A percentile compares a stretch with the other conserved stretches of the same genome.
phyloP scores from a whole-genome alignment of 2,113 vertebrate genomes.

The Hiodon tergisus region DNA sequence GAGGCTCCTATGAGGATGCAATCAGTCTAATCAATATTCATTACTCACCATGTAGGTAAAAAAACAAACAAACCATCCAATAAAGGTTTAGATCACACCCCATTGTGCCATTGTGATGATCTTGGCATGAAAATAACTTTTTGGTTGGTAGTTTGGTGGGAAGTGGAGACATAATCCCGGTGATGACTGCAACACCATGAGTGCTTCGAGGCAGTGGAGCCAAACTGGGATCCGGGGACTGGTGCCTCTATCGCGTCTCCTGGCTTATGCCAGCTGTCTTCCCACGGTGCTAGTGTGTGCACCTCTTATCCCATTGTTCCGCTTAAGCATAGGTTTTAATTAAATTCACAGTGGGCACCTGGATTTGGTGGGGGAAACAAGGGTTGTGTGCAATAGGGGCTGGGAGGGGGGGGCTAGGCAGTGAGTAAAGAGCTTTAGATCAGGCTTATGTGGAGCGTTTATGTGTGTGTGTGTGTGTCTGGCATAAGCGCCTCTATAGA shows the following conservation, averaged over 20 bases:
- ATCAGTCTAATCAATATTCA: no score
- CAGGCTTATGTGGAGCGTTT: not conserved
- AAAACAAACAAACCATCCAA: no score
- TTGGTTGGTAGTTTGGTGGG: no score
- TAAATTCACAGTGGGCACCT: constrained; percentile 24
- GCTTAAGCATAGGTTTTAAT: constrained; percentile 16
- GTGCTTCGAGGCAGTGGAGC: not conserved
- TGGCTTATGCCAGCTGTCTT: not conserved
- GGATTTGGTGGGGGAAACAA: not conserved
- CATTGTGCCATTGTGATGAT: no score
- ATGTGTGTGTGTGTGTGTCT: constrained; percentile 14
- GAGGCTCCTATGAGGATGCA: no score
- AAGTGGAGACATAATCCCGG: no score
- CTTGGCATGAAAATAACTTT: no score
- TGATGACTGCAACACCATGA: no score
- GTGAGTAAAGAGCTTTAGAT: not conserved
- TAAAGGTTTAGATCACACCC: no score
- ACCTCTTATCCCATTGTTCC: constrained; percentile 1
- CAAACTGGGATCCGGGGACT: not conserved
- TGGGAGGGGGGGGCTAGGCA: not conserved
- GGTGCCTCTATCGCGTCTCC: not conserved
- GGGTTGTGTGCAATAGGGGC: not conserved
- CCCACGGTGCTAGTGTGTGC: not conserved
- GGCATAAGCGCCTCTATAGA: constrained; percentile 1
- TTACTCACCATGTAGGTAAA: no score